phyloP scores from a whole-genome alignment of 2,113 vertebrate species.

The Heptranchias perlo region DNA sequence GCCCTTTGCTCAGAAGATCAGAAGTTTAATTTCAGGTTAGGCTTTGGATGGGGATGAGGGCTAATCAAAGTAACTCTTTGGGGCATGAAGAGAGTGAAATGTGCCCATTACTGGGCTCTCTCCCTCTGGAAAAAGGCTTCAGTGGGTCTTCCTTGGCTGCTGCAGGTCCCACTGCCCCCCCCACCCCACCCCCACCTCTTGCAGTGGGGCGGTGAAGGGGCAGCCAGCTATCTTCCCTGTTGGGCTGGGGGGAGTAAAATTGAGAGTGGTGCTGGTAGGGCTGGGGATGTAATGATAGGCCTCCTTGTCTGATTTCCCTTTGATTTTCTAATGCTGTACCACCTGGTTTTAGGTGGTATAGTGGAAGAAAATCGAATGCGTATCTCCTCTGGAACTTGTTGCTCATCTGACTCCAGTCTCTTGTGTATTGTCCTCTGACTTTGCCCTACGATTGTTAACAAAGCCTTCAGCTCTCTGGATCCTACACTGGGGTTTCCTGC shows the following conservation, averaged over 20 bases:
- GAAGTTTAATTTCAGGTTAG: not conserved
- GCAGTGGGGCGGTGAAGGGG: not conserved
- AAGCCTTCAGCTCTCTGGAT: not conserved
- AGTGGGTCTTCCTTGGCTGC: not conserved
- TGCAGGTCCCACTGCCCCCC: not conserved
- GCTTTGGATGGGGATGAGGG: not conserved
- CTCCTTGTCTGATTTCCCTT: not conserved
- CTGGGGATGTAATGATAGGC: not conserved
- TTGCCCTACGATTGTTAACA: not conserved
- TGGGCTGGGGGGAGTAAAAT: not conserved
- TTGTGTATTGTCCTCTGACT: not conserved
- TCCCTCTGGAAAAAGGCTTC: not conserved
- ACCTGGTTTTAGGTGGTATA: not conserved
- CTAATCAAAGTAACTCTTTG: not conserved
- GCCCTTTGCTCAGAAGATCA: not conserved
- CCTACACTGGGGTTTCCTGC: not conserved
- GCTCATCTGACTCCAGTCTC: not conserved
- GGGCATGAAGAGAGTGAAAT: not conserved
- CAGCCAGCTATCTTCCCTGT: not conserved
- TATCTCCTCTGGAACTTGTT: not conserved
- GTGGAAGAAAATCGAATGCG: not conserved
- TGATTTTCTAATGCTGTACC: not conserved
- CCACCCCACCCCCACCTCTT: not conserved
- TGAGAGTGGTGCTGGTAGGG: not conserved
- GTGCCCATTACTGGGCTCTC: too few species aligned